These are phyloP conservation scores for Lordiphosa fenestrarum DNA, from an alignment of 2,888 invertebrate species.

Conservation along the genomic window DNA sequence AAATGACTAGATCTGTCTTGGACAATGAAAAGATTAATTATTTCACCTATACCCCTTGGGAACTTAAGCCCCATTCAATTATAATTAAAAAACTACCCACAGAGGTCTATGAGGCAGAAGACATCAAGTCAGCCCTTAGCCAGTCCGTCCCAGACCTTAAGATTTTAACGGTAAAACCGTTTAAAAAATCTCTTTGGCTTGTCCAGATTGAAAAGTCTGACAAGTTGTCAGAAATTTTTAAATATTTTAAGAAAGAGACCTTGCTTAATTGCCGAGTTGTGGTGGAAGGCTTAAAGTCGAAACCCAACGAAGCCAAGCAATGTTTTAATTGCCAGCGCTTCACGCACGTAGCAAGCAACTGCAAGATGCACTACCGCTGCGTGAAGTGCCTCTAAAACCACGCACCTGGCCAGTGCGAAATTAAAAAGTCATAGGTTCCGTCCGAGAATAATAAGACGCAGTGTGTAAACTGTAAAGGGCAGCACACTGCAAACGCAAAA, in stretches of 20 bases:
- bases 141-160: not conserved
- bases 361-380: not conserved
- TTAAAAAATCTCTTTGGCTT: not conserved
- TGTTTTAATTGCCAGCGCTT: not conserved
- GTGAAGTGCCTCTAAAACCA: too few species aligned
- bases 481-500: too few species aligned
- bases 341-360: not conserved
- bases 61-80: not conserved
- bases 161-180: not conserved
- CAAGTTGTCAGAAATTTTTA: too few species aligned
- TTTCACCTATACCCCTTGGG: not conserved
- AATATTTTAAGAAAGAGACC: not conserved
- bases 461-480: too few species aligned
- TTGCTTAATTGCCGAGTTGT: too few species aligned
- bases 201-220: not conserved
- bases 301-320: not conserved
- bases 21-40: too few species aligned
- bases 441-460: too few species aligned
- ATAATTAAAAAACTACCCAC: constrained; percentile 1
- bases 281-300: not conserved
- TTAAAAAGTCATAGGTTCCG: too few species aligned
- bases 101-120: not conserved
- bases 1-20: not conserved
- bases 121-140: not conserved
- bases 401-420: too few species aligned